These are phyloP conservation scores for Isichthys henryi DNA, from an alignment of 2,113 vertebrate species.

Conservation along the genomic window DNA sequence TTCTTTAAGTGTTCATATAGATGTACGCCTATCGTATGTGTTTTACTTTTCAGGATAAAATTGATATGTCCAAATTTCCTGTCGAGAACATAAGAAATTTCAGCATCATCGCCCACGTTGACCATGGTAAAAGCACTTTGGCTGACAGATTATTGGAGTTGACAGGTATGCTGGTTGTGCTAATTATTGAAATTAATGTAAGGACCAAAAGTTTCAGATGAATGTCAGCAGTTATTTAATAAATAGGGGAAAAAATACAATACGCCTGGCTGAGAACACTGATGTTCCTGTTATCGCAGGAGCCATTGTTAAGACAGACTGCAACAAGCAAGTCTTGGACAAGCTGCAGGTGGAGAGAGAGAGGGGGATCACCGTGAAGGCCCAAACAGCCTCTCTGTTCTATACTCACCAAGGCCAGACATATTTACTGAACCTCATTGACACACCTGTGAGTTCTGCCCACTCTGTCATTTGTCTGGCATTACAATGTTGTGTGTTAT, in stretches of 20 bases:
- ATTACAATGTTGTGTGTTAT: background rate
- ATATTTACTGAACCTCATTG: conserved; percentile 93
- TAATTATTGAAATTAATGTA: background rate
- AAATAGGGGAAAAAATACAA: background rate
- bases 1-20: background rate
- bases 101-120: conserved; percentile 92
- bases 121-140: conserved; percentile 95
- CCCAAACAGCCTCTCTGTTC: conserved; percentile 93
- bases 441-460: conserved; percentile 76
- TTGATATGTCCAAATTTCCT: conserved; percentile 76
- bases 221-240: background rate
- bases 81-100: conserved; percentile 87
- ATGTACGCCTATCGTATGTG: background rate
- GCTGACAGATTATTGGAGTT: conserved; percentile 89
- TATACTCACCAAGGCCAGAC: conserved; percentile 67
- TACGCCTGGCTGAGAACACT: background rate
- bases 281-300: conserved; percentile 53
- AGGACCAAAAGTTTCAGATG: background rate
- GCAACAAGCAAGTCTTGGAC: conserved; percentile 92
- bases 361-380: conserved; percentile 95
- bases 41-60: conserved; percentile 58
- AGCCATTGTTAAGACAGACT: conserved; percentile 77
- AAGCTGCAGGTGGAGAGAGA: conserved; percentile 95
- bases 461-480: background rate
- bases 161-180: conserved; percentile 64